phyloP scores from a whole-genome alignment of 2,113 vertebrate species.

The Cheilinus undulatus region DNA sequence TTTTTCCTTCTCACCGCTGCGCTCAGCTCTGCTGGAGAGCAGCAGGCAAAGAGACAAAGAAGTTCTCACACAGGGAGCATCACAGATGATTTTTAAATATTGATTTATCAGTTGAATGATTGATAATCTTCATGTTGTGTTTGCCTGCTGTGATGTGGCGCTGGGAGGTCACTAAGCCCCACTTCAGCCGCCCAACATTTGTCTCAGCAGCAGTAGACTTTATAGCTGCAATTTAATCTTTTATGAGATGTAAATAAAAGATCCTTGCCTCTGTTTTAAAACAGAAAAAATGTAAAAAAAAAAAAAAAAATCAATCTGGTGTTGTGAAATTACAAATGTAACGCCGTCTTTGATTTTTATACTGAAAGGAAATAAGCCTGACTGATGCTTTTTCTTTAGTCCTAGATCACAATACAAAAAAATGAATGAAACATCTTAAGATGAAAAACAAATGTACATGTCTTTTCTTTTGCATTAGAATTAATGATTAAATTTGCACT shows the following conservation, averaged over 20 bases:
- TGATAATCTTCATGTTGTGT: background rate
- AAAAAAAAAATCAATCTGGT: too few relatives aligned
- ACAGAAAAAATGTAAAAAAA: too few relatives aligned
- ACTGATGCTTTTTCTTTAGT: background rate
- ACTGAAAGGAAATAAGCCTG: background rate
- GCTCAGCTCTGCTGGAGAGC: conserved; percentile 12
- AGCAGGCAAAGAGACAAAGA: conserved; percentile 6
- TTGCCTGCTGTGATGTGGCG: background rate
- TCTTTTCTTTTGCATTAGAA: background rate
- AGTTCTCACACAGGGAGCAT: conserved; percentile 1
- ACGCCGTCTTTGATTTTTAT: too few relatives aligned
- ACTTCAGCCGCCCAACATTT: background rate
- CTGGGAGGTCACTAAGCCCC: background rate
- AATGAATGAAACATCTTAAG: background rate
- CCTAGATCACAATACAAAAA: background rate
- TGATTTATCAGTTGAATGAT: background rate
- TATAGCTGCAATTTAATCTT: background rate
- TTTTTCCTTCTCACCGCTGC: background rate
- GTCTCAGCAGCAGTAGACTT: background rate
- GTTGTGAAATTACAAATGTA: too few relatives aligned
- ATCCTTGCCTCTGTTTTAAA: background rate
- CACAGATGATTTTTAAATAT: conserved; percentile 5
- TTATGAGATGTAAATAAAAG: background rate
- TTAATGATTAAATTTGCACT: background rate
- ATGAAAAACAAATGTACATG: too few relatives aligned